Conservation (phyloP, 2,888 invertebrate genomes). For the Antheraea yamamai region DNA sequence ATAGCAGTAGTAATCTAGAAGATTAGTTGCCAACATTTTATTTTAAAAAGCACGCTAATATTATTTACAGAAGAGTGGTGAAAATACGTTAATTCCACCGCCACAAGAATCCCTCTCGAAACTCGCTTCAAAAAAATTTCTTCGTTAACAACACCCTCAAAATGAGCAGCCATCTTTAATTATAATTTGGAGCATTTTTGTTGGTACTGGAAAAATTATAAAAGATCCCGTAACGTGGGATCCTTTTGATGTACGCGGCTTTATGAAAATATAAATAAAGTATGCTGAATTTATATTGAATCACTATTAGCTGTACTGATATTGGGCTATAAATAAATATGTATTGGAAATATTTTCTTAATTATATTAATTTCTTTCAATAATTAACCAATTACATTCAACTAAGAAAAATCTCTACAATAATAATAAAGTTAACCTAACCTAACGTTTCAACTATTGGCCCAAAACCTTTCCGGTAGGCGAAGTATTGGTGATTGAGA, state of each 20-base stretch:
- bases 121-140: neutral
- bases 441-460: too few relatives aligned
- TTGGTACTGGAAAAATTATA: conserved; percentile 1
- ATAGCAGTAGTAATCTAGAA: too few relatives aligned
- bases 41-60: neutral
- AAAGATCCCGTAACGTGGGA: neutral
- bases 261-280: neutral
- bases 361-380: too few relatives aligned
- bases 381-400: too few relatives aligned
- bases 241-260: neutral
- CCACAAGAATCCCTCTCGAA: neutral
- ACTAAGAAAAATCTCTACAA: too few relatives aligned
- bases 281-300: neutral
- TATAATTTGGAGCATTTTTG: conserved; percentile 10
- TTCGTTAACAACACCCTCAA: neutral
- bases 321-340: too few relatives aligned
- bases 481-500: too few relatives aligned
- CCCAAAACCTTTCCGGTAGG: too few relatives aligned
- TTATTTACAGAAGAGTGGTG: neutral
- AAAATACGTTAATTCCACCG: neutral
- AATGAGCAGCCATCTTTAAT: conserved; percentile 13
- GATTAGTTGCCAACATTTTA: too few relatives aligned
- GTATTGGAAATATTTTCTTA: too few relatives aligned
- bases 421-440: too few relatives aligned
- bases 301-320: too few relatives aligned